These are phyloP conservation scores for Magallana nippona DNA, from an alignment of 2,888 invertebrate genomes.

Conservation along the genomic window DNA sequence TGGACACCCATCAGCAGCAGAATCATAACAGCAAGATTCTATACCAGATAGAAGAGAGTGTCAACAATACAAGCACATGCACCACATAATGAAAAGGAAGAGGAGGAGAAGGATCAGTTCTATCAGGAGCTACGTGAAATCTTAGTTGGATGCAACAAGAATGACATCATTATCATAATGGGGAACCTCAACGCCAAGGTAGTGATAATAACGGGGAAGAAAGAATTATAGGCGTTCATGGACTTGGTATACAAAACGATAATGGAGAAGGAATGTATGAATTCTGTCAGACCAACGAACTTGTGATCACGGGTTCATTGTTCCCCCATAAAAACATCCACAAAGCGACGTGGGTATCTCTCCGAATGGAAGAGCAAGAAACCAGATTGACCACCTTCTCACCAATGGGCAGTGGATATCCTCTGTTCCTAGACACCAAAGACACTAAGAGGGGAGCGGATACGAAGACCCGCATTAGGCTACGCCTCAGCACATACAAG, in stretches of 20 bases:
- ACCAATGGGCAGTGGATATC: too few species aligned
- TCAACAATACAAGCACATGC: not conserved
- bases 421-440: too few species aligned
- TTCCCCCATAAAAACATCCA: too few species aligned
- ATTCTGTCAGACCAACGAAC: not conserved
- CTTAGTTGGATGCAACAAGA: not conserved
- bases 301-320: too few species aligned
- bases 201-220: conserved; percentile 10
- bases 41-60: conserved; percentile 7
- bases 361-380: too few species aligned
- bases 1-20: conserved; percentile 36
- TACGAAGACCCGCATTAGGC: not conserved
- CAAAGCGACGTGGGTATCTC: too few species aligned
- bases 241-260: not conserved
- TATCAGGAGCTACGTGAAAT: not conserved
- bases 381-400: too few species aligned
- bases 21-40: conserved; percentile 39
- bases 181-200: not conserved
- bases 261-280: conserved; percentile 13
- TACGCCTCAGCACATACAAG: not conserved
- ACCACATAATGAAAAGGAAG: conserved; percentile 28
- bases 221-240: not conserved
- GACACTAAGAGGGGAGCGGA: too few species aligned
- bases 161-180: conserved; percentile 9
- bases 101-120: too few species aligned